Evolutionary conservation across 2,888 invertebrate genomes (phyloP).

Genomic region (Nipponacmea schrenckii): DNA sequence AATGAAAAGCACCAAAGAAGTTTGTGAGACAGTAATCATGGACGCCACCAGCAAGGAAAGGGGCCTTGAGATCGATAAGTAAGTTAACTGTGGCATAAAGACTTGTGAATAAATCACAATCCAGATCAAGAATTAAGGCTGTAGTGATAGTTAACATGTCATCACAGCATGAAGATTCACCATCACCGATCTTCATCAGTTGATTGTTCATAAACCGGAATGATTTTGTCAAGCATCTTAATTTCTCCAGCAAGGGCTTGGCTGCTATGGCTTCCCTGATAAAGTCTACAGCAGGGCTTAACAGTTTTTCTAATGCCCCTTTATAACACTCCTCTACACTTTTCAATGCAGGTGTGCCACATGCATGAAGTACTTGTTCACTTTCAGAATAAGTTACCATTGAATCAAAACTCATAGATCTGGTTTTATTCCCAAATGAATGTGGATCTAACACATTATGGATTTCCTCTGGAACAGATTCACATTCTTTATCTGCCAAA

Average conservation of each 20-base stretch:
- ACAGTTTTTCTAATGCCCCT: slow-evolving; percentile 6
- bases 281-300: neutral
- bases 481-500: slow-evolving; percentile 27
- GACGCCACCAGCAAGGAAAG: slow-evolving; percentile 51
- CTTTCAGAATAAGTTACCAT: neutral
- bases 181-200: slow-evolving; percentile 13
- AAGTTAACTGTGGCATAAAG: slow-evolving; percentile 52
- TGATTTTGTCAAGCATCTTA: slow-evolving; percentile 17
- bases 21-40: slow-evolving; percentile 58
- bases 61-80: slow-evolving; percentile 52
- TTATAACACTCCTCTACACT: neutral
- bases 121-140: slow-evolving; percentile 44
- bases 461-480: neutral
- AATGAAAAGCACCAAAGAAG: slow-evolving; percentile 55
- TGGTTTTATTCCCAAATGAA: neutral
- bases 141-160: slow-evolving; percentile 52
- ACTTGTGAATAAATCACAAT: slow-evolving; percentile 31
- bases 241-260: slow-evolving; percentile 21
- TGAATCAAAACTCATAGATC: neutral
- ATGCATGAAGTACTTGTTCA: neutral
- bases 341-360: neutral
- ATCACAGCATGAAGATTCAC: slow-evolving; percentile 41
- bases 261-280: slow-evolving; percentile 11
- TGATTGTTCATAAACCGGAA: slow-evolving; percentile 16
- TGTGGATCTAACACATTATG: slow-evolving; percentile 10